phyloP scores from a whole-genome alignment of 1,140 invertebrate species.

The Drosophila lowei region DNA sequence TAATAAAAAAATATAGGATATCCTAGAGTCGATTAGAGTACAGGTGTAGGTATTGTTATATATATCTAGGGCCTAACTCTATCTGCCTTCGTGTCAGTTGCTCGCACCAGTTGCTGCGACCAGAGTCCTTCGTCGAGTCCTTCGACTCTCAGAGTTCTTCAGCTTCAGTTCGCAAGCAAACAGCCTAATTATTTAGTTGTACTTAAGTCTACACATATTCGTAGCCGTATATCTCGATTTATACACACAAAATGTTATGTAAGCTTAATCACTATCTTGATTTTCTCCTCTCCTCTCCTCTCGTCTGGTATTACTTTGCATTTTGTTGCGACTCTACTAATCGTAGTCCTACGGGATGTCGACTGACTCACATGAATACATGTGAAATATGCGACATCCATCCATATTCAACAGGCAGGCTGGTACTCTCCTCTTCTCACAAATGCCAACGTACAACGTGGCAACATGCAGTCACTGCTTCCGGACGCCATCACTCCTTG shows the following conservation, averaged over 20 bases:
- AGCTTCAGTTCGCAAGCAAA: slow-evolving; percentile 2
- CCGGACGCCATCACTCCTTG: slow-evolving; percentile 15
- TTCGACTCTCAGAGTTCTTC: background rate
- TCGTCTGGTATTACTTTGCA: no score
- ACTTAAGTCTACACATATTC: slow-evolving; percentile 36
- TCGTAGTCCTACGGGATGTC: slow-evolving; percentile 5
- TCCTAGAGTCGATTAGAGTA: slow-evolving; percentile 33
- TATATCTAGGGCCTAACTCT: slow-evolving; percentile 10
- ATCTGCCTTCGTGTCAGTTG: slow-evolving; percentile 16
- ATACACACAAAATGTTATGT: slow-evolving; percentile 51
- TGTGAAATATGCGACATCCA: no score
- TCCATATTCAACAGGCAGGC: no score
- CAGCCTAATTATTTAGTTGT: slow-evolving; percentile 31
- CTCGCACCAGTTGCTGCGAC: no score
- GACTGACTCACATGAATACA: no score
- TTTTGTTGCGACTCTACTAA: background rate
- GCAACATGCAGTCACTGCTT: slow-evolving; percentile 1
- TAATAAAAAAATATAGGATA: slow-evolving; percentile 59
- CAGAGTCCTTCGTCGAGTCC: no score
- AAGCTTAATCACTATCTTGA: slow-evolving; percentile 40
- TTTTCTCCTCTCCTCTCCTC: slow-evolving; percentile 7
- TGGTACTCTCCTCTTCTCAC: no score
- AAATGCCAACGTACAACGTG: background rate
- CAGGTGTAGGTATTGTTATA: slow-evolving; percentile 6
- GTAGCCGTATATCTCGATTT: slow-evolving; percentile 19